Conservation (phyloP, 1,140 invertebrate species). For the Galleria mellonella region DNA sequence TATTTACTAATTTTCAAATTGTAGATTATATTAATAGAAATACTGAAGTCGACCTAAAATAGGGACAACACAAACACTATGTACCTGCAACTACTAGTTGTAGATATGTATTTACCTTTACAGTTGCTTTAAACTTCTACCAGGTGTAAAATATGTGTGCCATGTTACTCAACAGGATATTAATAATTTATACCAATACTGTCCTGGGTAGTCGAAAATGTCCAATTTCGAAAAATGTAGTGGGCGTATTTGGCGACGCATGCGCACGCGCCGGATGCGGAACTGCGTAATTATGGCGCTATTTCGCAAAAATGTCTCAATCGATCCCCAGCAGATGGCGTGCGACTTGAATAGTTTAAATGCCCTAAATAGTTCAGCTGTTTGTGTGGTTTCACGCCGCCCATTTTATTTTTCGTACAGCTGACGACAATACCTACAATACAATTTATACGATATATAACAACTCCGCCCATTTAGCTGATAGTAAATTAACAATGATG, state of each 20-base stretch:
- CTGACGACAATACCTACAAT: constrained; percentile 3
- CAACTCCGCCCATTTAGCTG: not conserved
- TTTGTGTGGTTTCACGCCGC: constrained; percentile 33
- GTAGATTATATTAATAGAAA: too few species aligned
- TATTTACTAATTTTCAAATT: too few species aligned
- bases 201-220: too few species aligned
- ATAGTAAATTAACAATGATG: not conserved
- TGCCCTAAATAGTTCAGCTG: constrained; percentile 48
- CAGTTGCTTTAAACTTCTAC: too few species aligned
- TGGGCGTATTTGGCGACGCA: constrained; percentile 46
- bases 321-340: constrained; percentile 55
- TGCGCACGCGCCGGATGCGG: constrained; percentile 68
- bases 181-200: too few species aligned
- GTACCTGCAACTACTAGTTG: too few species aligned
- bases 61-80: too few species aligned
- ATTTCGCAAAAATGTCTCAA: constrained; percentile 70
- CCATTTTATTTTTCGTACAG: constrained; percentile 11
- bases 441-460: not conserved
- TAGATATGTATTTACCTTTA: too few species aligned
- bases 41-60: too few species aligned
- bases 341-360: constrained; percentile 42
- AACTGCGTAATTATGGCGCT: constrained; percentile 62
- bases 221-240: constrained; percentile 22
- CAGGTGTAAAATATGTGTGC: too few species aligned
- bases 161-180: too few species aligned